Conservation (phyloP, 2,888 invertebrate species). For the Cataglyphis cursor region DNA sequence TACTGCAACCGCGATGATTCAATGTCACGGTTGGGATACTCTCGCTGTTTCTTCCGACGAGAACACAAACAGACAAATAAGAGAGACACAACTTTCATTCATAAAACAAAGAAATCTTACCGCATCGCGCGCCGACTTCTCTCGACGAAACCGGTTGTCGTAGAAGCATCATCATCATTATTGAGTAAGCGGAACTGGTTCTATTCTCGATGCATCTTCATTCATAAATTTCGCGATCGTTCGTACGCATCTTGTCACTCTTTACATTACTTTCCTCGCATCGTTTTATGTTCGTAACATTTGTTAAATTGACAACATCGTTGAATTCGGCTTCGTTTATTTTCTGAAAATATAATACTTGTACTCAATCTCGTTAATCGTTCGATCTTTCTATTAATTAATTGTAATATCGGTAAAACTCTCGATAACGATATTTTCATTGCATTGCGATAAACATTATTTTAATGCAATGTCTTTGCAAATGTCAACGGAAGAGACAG, state of each 20-base stretch:
- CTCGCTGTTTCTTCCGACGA: slow-evolving; percentile 49
- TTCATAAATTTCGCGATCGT: slow-evolving; percentile 67
- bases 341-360: neutral
- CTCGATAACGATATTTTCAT: neutral
- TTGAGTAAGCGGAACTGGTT: slow-evolving; percentile 74
- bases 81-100: slow-evolving; percentile 74
- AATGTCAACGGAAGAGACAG: slow-evolving; percentile 17
- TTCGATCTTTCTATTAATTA: neutral
- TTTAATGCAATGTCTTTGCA: slow-evolving; percentile 3
- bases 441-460: neutral
- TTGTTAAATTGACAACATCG: neutral
- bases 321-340: neutral
- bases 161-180: slow-evolving; percentile 74
- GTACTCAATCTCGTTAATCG: neutral
- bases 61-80: slow-evolving; percentile 39
- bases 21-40: slow-evolving; percentile 71
- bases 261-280: slow-evolving; percentile 12
- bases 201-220: slow-evolving; percentile 77
- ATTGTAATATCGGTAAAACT: neutral
- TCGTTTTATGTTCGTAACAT: slow-evolving; percentile 19
- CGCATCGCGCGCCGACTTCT: slow-evolving; percentile 66
- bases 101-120: slow-evolving; percentile 74
- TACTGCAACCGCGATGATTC: slow-evolving; percentile 49
- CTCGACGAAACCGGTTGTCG: slow-evolving; percentile 77
- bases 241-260: neutral